Evolutionary conservation across 2,797 vertebrate species (phyloP).

Genomic region (Neomorphus geoffroyi): DNA sequence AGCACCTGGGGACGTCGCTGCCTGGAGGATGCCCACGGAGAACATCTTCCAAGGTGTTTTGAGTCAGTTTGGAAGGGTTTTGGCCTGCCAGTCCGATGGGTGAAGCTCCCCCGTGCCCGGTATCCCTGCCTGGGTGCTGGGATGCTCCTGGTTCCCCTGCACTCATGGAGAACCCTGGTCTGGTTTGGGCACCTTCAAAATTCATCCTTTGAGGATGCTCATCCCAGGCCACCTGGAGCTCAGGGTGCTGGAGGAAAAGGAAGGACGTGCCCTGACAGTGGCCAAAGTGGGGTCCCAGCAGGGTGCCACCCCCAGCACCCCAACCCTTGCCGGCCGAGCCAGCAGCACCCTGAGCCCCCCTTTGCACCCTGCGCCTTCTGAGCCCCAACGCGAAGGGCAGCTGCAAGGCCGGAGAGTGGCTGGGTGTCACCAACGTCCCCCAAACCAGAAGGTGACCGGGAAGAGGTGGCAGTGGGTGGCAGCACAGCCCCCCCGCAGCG

Average conservation of each 20-base stretch:
- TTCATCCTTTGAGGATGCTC: not conserved
- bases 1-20: fast-evolving
- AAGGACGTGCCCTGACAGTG: fast-evolving
- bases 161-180: fast-evolving
- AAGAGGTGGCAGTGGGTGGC: not conserved
- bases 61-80: not conserved
- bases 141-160: fast-evolving
- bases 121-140: too few species aligned
- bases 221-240: not conserved
- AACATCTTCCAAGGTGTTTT: fast-evolving
- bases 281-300: fast-evolving
- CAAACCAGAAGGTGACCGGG: fast-evolving
- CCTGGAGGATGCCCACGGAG: fast-evolving
- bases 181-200: not conserved
- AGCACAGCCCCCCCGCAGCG: fast-evolving
- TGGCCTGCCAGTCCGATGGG: not conserved
- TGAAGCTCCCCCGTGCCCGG: too few species aligned
- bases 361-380: not conserved
- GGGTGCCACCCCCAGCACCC: not conserved
- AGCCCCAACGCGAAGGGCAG: fast-evolving
- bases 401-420: fast-evolving
- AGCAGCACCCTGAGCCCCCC: fast-evolving
- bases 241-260: fast-evolving
- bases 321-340: fast-evolving
- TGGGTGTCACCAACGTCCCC: fast-evolving